Evolutionary conservation across 2,113 vertebrate genomes (phyloP).

Genomic region (Pholis gunnellus): DNA sequence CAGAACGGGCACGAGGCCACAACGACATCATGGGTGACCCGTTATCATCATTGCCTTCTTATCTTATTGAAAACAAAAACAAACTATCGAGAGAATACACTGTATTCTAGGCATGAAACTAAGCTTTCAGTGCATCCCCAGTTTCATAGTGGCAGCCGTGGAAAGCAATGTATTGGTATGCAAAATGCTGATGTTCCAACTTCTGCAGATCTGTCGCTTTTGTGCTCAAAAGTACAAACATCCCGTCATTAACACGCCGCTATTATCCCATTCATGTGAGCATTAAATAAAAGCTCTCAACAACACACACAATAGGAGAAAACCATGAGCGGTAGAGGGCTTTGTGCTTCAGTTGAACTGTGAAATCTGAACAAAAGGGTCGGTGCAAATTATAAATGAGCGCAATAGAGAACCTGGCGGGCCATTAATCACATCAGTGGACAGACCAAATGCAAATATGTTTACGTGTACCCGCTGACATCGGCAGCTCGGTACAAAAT

Average conservation of each 20-base stretch:
- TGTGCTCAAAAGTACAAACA: neutral
- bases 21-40: neutral
- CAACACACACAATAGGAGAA: neutral
- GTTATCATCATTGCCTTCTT: neutral
- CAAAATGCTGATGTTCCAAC: neutral
- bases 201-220: neutral
- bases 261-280: neutral
- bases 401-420: constrained; percentile 44
- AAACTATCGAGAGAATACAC: too few relatives aligned
- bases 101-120: too few relatives aligned
- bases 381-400: constrained; percentile 54
- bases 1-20: neutral
- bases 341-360: constrained; percentile 5
- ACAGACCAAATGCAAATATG: constrained; percentile 69
- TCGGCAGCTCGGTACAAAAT: constrained; percentile 62
- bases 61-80: too few relatives aligned
- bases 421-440: constrained; percentile 68
- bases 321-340: constrained; percentile 10
- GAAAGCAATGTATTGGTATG: neutral
- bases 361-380: constrained; percentile 27
- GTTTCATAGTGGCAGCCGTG: neutral
- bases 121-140: neutral
- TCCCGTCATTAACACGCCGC: neutral
- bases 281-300: constrained; percentile 5
- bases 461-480: constrained; percentile 63